phyloP scores from a whole-genome alignment of 2,888 invertebrate genomes.

The Baccha elongata region DNA sequence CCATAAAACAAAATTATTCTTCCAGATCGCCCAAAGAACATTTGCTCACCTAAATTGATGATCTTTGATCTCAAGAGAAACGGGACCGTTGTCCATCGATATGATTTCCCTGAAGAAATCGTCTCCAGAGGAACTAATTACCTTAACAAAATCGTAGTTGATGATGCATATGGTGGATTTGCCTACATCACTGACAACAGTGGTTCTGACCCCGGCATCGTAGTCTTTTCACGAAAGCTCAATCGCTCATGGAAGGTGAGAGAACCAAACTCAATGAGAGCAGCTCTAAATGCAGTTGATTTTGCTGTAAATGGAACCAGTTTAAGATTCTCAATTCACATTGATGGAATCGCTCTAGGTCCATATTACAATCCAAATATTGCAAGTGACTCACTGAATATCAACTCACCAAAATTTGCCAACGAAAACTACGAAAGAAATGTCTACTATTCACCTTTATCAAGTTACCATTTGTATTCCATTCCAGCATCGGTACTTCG shows the following conservation, averaged over 20 bases:
- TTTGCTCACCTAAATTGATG: conserved; percentile 87
- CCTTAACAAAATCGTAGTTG: conserved; percentile 89
- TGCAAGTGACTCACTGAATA: conserved; percentile 69
- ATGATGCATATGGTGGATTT: conserved; percentile 86
- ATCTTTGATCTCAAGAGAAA: conserved; percentile 86
- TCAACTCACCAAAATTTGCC: conserved; percentile 72
- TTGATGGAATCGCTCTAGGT: conserved; percentile 89
- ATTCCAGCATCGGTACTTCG: conserved; percentile 86
- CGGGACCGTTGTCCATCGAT: conserved; percentile 84
- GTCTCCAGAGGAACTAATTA: conserved; percentile 85
- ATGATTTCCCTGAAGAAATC: conserved; percentile 85
- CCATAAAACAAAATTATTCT: too few relatives aligned
- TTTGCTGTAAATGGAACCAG: conserved; percentile 86
- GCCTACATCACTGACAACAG: conserved; percentile 90
- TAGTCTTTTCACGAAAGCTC: conserved; percentile 87
- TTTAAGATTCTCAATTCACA: conserved; percentile 85
- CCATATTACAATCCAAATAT: conserved; percentile 83
- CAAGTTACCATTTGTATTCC: conserved; percentile 87
- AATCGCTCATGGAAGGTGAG: conserved; percentile 88
- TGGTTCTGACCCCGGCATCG: conserved; percentile 87
- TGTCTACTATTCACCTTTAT: conserved; percentile 87
- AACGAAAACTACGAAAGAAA: conserved; percentile 79
- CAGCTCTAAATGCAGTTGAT: conserved; percentile 84
- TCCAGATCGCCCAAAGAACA: conserved; percentile 81
- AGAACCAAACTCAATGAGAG: conserved; percentile 86